These are phyloP conservation scores for Semaprochilodus insignis DNA, from an alignment of 2,797 vertebrate species.

Conservation along the genomic window DNA sequence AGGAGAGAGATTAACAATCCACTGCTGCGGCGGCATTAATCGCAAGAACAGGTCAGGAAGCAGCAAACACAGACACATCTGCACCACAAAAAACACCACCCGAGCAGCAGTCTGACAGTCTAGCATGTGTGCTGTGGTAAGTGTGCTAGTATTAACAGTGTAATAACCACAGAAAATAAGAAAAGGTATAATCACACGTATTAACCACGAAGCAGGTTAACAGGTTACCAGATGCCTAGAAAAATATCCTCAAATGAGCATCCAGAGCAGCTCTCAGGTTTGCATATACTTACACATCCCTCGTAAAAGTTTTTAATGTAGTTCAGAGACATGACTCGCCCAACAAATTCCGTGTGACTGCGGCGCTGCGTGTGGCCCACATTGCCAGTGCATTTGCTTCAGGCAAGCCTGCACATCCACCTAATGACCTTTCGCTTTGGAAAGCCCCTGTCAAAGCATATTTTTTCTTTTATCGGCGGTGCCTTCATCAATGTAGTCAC, in stretches of 20 bases:
- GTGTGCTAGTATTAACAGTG: neutral
- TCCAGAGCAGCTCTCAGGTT: neutral
- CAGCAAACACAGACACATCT: neutral
- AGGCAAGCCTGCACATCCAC: conserved; percentile 58
- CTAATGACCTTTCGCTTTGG: conserved; percentile 69
- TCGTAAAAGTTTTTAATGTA: conserved; percentile 91
- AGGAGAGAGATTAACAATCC: conserved; percentile 38
- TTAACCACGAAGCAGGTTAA: neutral
- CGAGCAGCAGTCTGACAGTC: neutral
- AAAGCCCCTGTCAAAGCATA: conserved; percentile 81
- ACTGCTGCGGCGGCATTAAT: neutral
- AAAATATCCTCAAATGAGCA: too few relatives aligned
- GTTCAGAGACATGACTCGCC: conserved; percentile 84
- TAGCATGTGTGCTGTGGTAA: neutral
- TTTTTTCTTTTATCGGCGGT: conserved; percentile 77
- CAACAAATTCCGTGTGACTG: conserved; percentile 60
- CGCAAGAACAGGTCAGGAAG: neutral
- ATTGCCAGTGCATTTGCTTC: conserved; percentile 68
- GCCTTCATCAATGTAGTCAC: conserved; percentile 79
- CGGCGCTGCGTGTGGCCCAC: conserved; percentile 66
- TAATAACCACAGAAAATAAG: neutral
- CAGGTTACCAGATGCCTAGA: too few relatives aligned
- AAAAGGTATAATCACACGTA: neutral
- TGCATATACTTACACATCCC: conserved; percentile 87
- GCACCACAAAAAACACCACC: neutral